Evolutionary conservation across 1,140 invertebrate genomes (phyloP).

Genomic region (Triops longicaudatus): DNA sequence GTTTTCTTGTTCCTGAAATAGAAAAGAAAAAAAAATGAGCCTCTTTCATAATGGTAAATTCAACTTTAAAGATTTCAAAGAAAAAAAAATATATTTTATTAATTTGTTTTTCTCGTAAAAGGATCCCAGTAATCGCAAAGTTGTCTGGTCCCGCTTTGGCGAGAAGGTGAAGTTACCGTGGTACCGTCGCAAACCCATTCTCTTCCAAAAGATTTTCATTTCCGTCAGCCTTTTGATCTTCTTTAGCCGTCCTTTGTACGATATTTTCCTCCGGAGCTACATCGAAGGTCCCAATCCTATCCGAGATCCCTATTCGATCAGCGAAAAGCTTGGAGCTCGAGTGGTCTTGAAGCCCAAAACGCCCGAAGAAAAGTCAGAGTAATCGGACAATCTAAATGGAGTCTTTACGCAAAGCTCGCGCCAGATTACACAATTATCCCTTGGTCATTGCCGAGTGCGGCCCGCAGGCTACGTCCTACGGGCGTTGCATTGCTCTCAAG

Average conservation of each 20-base stretch:
- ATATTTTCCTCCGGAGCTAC: conserved; percentile 44
- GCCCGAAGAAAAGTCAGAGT: neutral
- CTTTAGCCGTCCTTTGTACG: conserved; percentile 61
- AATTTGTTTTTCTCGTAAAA: neutral
- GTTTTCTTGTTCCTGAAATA: neutral
- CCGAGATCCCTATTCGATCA: neutral
- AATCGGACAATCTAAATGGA: conserved; percentile 52
- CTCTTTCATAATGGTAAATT: neutral
- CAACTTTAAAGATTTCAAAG: neutral
- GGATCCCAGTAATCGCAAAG: conserved; percentile 21
- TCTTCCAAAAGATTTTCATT: conserved; percentile 44
- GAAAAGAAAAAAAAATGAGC: conserved; percentile 1
- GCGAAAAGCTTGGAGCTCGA: neutral
- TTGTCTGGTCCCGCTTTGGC: conserved; percentile 20
- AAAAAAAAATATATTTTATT: neutral
- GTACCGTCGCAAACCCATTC: conserved; percentile 46
- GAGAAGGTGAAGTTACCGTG: conserved; percentile 33
- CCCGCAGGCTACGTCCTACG: conserved; percentile 57
- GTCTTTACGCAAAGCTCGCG: conserved; percentile 60
- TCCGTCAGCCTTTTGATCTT: conserved; percentile 45
- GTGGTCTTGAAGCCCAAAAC: neutral
- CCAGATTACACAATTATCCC: conserved; percentile 62
- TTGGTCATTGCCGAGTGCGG: conserved; percentile 58
- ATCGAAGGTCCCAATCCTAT: conserved; percentile 27
- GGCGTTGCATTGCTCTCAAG: conserved; percentile 59